Base-by-base conservation (phyloP, 64 coral and sea anemone species). In the Hydrozoanthus tunicans region DNA sequence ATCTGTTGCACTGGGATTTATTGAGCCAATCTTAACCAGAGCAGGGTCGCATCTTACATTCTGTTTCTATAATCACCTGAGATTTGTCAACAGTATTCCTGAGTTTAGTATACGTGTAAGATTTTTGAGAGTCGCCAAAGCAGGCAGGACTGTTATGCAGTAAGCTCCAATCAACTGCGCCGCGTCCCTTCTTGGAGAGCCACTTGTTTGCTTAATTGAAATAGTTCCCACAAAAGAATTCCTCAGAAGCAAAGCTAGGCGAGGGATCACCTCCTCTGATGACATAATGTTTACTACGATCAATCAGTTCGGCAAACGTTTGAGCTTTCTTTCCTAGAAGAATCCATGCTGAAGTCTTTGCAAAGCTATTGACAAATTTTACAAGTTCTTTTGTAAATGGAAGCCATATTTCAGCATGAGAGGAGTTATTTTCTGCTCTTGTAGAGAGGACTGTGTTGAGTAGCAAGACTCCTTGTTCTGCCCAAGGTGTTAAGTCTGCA, bases 151-250 rank as follows among this genome's bases (percentile, higher is more conserved):
- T 86, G 55, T 55, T 53, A 13, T 9, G 65, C 20, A 91, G 53
- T 14, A 91, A 77, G 58, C 65, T 78, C 90, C 90, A 91, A 17
- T 91, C 79, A 1, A 91, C n/a, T 7, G 5, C 25, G 17, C 64
- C 66, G 12, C 90, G 67, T 9, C 64, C 68, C 51, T 5, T 24
- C 7, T 9, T 4, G 27, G 78, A 58, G 4, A 91, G 69, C 56
- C 67, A 91, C 51, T 72, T 73, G 11, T 91, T 91, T 10, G 79
- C 90, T 53, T 79, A 91, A 65, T 58, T 68, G 55, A 91, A 91
- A 11, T 91, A 91, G 24, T 91, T 82, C 0, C 90, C 79, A 60
- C 90, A 80, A 82, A 91, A 91, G 51, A 91, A 91, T 70, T 86
- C 51, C 59, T 5, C 13, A 5, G 74, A 56, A 1, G 51, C 5